Evolutionary conservation across 2,888 invertebrate species (phyloP).

Genomic region (Trachelus troglodyta): DNA sequence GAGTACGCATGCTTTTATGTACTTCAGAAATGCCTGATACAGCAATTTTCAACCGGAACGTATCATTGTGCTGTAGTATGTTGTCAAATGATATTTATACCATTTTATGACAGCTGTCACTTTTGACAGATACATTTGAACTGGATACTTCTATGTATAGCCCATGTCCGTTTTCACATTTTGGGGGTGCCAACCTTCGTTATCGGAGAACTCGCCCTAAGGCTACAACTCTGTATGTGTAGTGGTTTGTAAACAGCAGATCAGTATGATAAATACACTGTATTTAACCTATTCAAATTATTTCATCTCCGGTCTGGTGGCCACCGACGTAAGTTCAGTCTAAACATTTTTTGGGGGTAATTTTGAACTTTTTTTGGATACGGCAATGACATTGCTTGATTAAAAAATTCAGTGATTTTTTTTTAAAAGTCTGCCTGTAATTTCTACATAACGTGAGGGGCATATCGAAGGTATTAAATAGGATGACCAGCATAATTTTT

Average conservation of each 20-base stretch:
- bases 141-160: too few species aligned
- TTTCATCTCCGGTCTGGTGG: too few species aligned
- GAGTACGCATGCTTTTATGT: not conserved
- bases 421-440: too few species aligned
- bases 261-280: too few species aligned
- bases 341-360: too few species aligned
- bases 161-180: not conserved
- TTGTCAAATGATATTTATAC: not conserved
- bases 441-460: too few species aligned
- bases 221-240: too few species aligned
- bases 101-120: too few species aligned
- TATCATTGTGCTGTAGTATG: not conserved
- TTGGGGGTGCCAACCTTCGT: not conserved
- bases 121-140: too few species aligned
- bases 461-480: not conserved
- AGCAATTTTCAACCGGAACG: not conserved
- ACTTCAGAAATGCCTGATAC: not conserved
- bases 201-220: not conserved
- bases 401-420: not conserved
- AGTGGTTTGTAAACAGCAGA: too few species aligned
- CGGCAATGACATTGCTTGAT: not conserved
- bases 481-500: not conserved
- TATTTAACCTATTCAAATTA: too few species aligned
- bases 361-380: not conserved
- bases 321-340: too few species aligned